A percentile compares a stretch with the other conserved stretches of the same genome.
Conservation (phyloP, 2,888 invertebrate genomes). For the Apamea epomidion region DNA sequence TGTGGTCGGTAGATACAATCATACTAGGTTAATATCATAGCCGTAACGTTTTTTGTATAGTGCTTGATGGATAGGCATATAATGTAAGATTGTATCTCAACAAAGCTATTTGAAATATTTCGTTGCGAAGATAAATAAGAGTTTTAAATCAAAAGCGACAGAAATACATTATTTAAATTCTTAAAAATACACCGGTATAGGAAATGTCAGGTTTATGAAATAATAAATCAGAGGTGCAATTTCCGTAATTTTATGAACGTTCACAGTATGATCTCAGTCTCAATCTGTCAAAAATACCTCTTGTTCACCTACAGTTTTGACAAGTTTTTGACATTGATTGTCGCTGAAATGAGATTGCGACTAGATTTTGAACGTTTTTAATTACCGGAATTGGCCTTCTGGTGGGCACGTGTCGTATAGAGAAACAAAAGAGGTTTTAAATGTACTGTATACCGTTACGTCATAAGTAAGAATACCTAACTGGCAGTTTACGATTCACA, state of each 20-base stretch:
- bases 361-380: not conserved
- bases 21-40: constrained; percentile 62
- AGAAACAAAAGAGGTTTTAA: constrained; percentile 4
- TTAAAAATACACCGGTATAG: not conserved
- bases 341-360: not conserved
- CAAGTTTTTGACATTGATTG: not conserved
- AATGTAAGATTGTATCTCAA: constrained; percentile 30
- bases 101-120: constrained; percentile 11
- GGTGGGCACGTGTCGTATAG: not conserved
- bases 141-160: not conserved
- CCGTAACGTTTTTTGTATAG: constrained; percentile 47
- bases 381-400: not conserved
- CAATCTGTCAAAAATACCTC: not conserved
- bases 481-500: constrained; percentile 31
- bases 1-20: constrained; percentile 53
- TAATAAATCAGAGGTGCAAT: not conserved
- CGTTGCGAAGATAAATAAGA: constrained; percentile 1
- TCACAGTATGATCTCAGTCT: not conserved
- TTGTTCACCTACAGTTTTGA: not conserved
- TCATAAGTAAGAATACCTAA: constrained; percentile 12
- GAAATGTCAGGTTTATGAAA: not conserved
- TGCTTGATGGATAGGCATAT: constrained; percentile 21
- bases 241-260: not conserved
- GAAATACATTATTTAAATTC: not conserved
- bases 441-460: constrained; percentile 8